Evolutionary conservation across 2,797 vertebrate genomes (phyloP).

Genomic region (Acrossocheilus fasciatus): DNA sequence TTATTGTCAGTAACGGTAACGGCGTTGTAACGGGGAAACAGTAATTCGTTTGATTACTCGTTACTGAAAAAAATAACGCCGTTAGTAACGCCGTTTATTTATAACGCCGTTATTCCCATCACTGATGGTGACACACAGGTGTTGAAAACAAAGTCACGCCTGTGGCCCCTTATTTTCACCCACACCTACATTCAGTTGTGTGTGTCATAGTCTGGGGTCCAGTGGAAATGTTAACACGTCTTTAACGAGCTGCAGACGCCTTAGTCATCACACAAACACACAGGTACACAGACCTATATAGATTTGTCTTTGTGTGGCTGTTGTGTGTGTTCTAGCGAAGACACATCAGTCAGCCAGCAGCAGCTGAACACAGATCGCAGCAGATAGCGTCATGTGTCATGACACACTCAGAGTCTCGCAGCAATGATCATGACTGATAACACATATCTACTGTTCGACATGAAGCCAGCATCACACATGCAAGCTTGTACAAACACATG

Average conservation of each 20-base stretch:
- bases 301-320: conserved; percentile 57
- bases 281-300: conserved; percentile 23
- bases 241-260: conserved; percentile 29
- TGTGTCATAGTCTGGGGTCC: conserved; percentile 42
- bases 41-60: too few relatives aligned
- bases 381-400: conserved; percentile 47
- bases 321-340: conserved; percentile 43
- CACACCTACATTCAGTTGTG: conserved; percentile 16
- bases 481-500: conserved; percentile 22
- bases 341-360: conserved; percentile 49
- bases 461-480: conserved; percentile 38
- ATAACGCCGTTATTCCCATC: too few relatives aligned
- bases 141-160: conserved; percentile 18
- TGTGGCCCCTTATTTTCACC: conserved; percentile 18
- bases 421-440: conserved; percentile 18
- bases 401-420: conserved; percentile 34
- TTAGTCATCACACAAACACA: conserved; percentile 49
- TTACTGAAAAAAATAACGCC: too few relatives aligned
- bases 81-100: too few relatives aligned
- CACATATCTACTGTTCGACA: not conserved
- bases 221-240: conserved; percentile 28
- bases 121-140: not conserved
- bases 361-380: conserved; percentile 54
- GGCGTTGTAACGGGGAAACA: too few relatives aligned
- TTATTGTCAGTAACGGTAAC: too few relatives aligned